A percentile compares a stretch with the other conserved stretches of the same genome.
Conservation (phyloP, 2,888 invertebrate species). For the Acheta domesticus region DNA sequence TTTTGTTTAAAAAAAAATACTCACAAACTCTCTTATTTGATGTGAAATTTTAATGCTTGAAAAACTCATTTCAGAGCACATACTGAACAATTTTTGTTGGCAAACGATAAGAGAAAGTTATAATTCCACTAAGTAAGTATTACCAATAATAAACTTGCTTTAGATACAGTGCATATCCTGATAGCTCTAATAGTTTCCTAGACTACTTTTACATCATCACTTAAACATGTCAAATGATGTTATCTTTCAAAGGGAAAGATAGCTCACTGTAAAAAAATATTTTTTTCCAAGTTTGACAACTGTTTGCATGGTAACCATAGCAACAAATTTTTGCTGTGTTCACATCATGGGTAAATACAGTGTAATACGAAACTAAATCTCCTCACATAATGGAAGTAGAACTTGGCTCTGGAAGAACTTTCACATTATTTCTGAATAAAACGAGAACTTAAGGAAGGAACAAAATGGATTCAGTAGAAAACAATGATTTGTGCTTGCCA, state of each 20-base stretch:
- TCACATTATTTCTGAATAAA: not conserved
- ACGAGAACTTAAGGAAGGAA: not conserved
- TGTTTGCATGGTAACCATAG: conserved; percentile 4
- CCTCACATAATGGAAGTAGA: conserved; percentile 9
- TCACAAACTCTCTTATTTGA: conserved; percentile 26
- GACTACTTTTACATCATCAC: too few species aligned
- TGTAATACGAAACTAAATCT: not conserved
- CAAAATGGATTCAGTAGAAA: not conserved
- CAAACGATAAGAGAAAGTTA: too few species aligned
- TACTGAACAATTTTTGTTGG: not conserved
- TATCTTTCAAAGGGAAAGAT: too few species aligned
- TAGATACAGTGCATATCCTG: too few species aligned
- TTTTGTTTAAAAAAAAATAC: not conserved
- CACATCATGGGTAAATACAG: conserved; percentile 1
- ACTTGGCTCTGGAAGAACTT: not conserved
- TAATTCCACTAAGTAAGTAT: too few species aligned
- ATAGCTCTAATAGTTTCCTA: too few species aligned
- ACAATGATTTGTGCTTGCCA: not conserved
- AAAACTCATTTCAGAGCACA: conserved; percentile 27
- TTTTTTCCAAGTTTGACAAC: not conserved
- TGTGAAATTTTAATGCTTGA: conserved; percentile 30
- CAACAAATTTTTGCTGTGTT: not conserved
- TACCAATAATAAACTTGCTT: too few species aligned
- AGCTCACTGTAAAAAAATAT: not conserved
- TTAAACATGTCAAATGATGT: too few species aligned